phyloP scores from a whole-genome alignment of 1,140 invertebrate genomes.

The Helicoverpa zea region DNA sequence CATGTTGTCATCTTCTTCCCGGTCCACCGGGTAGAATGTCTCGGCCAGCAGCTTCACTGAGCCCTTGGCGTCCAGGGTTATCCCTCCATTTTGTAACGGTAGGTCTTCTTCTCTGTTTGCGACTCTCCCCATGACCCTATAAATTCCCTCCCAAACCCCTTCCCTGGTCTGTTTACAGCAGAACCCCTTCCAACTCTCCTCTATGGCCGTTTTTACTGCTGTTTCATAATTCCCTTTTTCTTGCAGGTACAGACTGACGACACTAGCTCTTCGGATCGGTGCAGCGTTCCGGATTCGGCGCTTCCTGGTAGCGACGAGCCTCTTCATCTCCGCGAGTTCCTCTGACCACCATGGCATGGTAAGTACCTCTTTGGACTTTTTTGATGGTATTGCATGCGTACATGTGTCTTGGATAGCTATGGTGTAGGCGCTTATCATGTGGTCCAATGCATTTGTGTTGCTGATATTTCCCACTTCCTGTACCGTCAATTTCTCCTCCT shows the following conservation, averaged over 20 bases:
- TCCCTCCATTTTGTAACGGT: not conserved
- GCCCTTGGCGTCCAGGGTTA: not conserved
- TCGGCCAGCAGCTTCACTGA: conserved; percentile 38
- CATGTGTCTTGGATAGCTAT: not conserved
- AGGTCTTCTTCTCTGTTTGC: conserved; percentile 41
- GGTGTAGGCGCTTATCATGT: not conserved
- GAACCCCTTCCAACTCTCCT: conserved; percentile 49
- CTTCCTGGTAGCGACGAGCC: conserved; percentile 21
- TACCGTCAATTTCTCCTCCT: not conserved
- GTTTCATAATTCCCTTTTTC: conserved; percentile 45
- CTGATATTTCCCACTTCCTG: conserved; percentile 25
- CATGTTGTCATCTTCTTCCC: not conserved
- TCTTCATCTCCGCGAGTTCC: conserved; percentile 38
- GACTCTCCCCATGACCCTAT: conserved; percentile 34
- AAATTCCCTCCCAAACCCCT: conserved; percentile 48
- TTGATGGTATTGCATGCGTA: conserved; percentile 5
- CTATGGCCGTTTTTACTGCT: not conserved
- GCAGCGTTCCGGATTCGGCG: conserved; percentile 46
- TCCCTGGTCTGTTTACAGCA: conserved; percentile 39
- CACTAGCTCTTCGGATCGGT: conserved; percentile 18
- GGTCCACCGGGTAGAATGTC: conserved; percentile 25
- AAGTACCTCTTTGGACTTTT: conserved; percentile 12
- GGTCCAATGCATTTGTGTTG: not conserved
- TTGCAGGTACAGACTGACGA: conserved; percentile 46
- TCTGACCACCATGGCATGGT: conserved; percentile 50